Evolutionary conservation across 2,888 invertebrate species (phyloP), one percentile per base, ranked within the genome.

Genomic region (Digitonthophagus gazella): DNA sequence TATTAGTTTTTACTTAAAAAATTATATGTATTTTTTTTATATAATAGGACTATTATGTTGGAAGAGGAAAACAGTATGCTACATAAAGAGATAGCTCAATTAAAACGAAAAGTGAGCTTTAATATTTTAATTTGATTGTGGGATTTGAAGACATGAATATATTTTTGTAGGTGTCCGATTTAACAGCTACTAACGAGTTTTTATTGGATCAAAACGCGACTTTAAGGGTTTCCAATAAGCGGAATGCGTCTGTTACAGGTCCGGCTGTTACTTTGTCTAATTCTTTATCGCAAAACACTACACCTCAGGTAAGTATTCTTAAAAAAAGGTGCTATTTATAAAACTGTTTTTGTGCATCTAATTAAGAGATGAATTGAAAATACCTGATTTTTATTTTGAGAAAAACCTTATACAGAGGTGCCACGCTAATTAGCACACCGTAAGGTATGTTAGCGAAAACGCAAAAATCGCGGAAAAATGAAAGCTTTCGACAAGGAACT

Each of bases 171-270:
- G 88, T 90, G 15, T 86, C 86, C 28, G 91, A 91, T 80, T 81
- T 92, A 71, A 89, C 89, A 44, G 91, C 91, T 1, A 91, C 92
- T 5, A 93, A 93, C 80, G 92, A 93, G 79, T 92, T 92, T 79
- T 84, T 93, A 8, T 81, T 93, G 72, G 91, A 91, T 76, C 92
- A 93, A 81, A 92, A 92, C 81, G 91, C 92, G 18, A 89, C 89
- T 72, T 82, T 91, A 71, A 84, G 92, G 22, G 84, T 90, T 72
- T 86, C 86, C 11, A 87, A 86, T 69, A 87, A 88, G 73, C 82
- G 85, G 57, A 82, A 83, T 69, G 85, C 85, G 6, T 83, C 86
- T 2, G 87, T 88, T 2, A 86, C 87, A 2, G 86, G 89, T 11
- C 88, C 89, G 3, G 85, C 87, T 6, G 87, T 88, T 1, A 87